These are phyloP conservation scores for Psittacara wagleri DNA, from an alignment of 2,113 vertebrate genomes.

Conservation along the genomic window DNA sequence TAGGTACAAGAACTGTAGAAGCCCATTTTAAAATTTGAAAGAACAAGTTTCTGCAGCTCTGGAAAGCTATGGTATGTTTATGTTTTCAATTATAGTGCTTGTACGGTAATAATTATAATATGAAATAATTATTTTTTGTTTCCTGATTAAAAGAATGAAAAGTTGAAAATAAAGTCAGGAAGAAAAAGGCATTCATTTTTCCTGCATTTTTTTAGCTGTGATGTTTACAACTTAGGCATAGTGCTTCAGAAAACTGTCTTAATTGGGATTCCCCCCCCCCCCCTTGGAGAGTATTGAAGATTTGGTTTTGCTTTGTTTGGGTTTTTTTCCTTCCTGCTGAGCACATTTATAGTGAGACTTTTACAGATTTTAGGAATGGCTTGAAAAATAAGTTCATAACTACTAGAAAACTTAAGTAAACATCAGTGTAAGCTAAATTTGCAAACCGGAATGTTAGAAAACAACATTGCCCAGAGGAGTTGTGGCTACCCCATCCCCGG, in stretches of 20 bases:
- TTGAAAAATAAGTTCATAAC: neutral
- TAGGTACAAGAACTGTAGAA: conserved; percentile 73
- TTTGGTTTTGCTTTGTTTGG: neutral
- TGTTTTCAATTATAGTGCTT: conserved; percentile 1
- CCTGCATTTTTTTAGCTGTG: neutral
- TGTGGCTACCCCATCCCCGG: neutral
- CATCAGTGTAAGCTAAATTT: neutral
- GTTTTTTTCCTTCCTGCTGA: neutral
- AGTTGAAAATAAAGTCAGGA: neutral
- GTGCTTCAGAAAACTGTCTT: neutral
- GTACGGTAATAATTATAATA: neutral
- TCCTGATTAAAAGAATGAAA: neutral
- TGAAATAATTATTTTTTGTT: neutral
- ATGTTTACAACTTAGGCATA: neutral
- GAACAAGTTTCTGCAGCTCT: conserved; percentile 65
- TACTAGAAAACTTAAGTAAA: neutral
- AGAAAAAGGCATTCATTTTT: neutral
- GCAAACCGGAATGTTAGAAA: neutral
- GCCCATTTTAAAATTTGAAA: conserved; percentile 64
- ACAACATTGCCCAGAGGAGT: neutral
- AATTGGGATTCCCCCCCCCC: neutral
- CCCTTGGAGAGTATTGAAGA: neutral
- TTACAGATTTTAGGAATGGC: neutral
- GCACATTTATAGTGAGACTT: neutral
- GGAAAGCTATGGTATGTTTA: conserved; percentile 77